A percentile compares a stretch with the other conserved stretches of the same genome.
Conservation (phyloP, 2,888 invertebrate genomes). For the Drosophila merina region DNA sequence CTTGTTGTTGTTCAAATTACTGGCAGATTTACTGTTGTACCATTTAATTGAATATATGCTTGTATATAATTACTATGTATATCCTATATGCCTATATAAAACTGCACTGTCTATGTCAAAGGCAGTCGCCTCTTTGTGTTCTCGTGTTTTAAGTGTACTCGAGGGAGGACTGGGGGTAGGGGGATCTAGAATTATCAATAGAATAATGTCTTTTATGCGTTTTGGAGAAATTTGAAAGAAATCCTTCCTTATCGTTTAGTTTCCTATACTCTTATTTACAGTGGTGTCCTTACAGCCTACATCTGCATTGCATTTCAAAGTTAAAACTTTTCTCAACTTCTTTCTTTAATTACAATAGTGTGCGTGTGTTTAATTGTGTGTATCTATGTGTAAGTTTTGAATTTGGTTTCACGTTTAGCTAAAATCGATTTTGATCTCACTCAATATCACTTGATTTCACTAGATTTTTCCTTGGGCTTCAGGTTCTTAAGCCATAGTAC, state of each 20-base stretch:
- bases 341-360: constrained; percentile 27
- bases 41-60: constrained; percentile 47
- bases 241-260: constrained; percentile 42
- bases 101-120: constrained; percentile 38
- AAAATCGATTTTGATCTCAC: constrained; percentile 84
- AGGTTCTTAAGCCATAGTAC: constrained; percentile 51
- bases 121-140: constrained; percentile 8
- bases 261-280: constrained; percentile 45
- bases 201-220: constrained; percentile 69
- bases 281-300: constrained; percentile 47
- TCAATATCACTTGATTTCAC: constrained; percentile 83
- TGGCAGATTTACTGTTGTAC: constrained; percentile 71
- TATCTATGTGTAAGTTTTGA: constrained; percentile 10
- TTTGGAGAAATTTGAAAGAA: constrained; percentile 65
- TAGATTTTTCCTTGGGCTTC: constrained; percentile 64
- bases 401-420: constrained; percentile 63
- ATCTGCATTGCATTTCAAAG: constrained; percentile 40
- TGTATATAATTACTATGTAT: constrained; percentile 44
- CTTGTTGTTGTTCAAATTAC: constrained; percentile 70
- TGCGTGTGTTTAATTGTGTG: constrained; percentile 22
- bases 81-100: constrained; percentile 46
- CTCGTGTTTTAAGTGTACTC: constrained; percentile 11
- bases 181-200: constrained; percentile 49
- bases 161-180: constrained; percentile 6
- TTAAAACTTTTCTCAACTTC: constrained; percentile 57